These are phyloP conservation scores for Cheirogaleus major DNA, from an alignment of 2,797 vertebrate genomes.

Conservation along the genomic window DNA sequence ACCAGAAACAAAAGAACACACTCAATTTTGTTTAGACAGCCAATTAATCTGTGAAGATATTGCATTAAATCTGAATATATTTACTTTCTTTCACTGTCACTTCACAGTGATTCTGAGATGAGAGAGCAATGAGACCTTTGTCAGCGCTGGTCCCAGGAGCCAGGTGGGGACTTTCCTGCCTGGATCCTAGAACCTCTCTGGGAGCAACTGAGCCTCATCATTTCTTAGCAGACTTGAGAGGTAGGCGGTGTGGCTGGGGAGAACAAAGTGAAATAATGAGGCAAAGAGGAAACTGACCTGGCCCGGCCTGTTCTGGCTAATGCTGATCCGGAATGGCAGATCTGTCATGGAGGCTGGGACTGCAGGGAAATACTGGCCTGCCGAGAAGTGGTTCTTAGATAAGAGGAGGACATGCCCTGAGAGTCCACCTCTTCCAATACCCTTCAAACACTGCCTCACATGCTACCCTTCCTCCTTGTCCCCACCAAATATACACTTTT, in stretches of 20 bases:
- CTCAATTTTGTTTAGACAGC: neutral
- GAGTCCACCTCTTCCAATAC: neutral
- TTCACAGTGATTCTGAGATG: neutral
- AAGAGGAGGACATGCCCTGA: neutral
- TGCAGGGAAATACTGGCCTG: neutral
- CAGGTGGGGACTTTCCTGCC: neutral
- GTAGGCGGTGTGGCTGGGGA: too few relatives aligned
- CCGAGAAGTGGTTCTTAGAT: too few relatives aligned
- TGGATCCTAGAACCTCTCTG: neutral
- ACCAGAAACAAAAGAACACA: neutral
- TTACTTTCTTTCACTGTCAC: neutral
- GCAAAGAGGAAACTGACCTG: neutral
- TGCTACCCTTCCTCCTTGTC: rapidly evolving
- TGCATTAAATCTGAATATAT: neutral
- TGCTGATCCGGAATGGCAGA: neutral
- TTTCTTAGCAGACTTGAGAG: neutral
- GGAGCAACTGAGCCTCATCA: neutral
- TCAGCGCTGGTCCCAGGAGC: neutral
- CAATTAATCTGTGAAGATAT: neutral
- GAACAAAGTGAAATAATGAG: neutral
- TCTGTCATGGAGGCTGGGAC: neutral
- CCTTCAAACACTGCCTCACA: neutral
- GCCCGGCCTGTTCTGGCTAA: neutral
- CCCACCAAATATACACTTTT: neutral
- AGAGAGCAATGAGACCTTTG: neutral